phyloP scores from a whole-genome alignment of 2,113 vertebrate species.

The Andinoacara biseriatus region DNA sequence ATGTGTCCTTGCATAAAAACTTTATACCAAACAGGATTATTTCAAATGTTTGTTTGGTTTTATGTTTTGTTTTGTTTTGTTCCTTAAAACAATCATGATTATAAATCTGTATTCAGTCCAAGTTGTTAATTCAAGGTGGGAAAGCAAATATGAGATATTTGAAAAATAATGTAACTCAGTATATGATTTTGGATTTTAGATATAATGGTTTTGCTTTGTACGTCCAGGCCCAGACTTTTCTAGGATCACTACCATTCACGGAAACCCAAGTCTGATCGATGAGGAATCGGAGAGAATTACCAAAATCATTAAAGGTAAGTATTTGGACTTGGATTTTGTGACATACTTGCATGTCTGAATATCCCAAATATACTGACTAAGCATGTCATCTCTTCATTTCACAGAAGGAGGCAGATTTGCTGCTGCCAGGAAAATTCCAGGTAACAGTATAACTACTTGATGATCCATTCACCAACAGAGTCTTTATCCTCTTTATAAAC shows the following conservation, averaged over 20 bases:
- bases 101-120: background rate
- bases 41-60: background rate
- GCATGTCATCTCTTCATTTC: slow-evolving; percentile 8
- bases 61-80: background rate
- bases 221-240: slow-evolving; percentile 76
- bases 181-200: background rate
- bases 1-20: slow-evolving; percentile 27
- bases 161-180: background rate
- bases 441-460: slow-evolving; percentile 42
- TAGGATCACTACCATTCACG: slow-evolving; percentile 71
- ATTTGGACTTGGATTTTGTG: background rate
- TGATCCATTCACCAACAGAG: background rate
- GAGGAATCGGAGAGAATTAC: slow-evolving; percentile 77
- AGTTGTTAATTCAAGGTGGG: slow-evolving; percentile 15
- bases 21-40: slow-evolving; percentile 25
- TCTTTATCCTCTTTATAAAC: background rate
- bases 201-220: slow-evolving; percentile 18
- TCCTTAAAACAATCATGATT: slow-evolving; percentile 21
- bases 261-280: slow-evolving; percentile 64
- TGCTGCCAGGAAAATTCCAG: slow-evolving; percentile 59
- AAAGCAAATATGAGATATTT: slow-evolving; percentile 11
- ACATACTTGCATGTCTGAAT: background rate
- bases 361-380: background rate
- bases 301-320: slow-evolving; percentile 78
- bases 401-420: slow-evolving; percentile 53